phyloP scores from a whole-genome alignment of 2,888 invertebrate genomes.

The Resseliella maxima region DNA sequence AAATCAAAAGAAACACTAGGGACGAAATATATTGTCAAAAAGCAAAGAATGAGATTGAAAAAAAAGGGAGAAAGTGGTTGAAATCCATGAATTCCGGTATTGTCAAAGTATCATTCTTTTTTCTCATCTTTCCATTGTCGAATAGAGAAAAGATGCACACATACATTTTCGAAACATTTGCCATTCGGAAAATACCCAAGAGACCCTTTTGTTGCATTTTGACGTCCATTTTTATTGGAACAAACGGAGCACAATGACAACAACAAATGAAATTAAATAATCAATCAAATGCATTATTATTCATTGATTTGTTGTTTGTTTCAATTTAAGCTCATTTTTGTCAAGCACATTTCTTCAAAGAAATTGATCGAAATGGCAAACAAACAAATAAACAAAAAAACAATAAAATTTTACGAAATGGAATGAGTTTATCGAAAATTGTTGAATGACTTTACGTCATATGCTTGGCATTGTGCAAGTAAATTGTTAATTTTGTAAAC shows the following conservation, averaged over 20 bases:
- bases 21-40: not conserved
- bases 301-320: not conserved
- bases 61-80: not conserved
- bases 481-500: no score
- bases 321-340: not conserved
- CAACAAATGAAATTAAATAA: not conserved
- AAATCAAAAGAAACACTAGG: not conserved
- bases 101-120: not conserved
- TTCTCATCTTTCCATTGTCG: no score
- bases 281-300: constrained; percentile 32
- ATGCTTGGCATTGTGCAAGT: no score
- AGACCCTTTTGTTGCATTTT: constrained; percentile 23
- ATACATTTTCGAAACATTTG: not conserved
- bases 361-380: no score
- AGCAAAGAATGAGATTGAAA: no score
- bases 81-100: not conserved
- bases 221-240: not conserved
- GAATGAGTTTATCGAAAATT: no score
- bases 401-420: no score
- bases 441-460: no score
- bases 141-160: not conserved
- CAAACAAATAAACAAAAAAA: no score
- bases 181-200: constrained; percentile 1
- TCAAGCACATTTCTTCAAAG: no score
- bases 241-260: not conserved